phyloP scores from a whole-genome alignment of 64 coral and sea anemone species.

The Stylophora pistillata region DNA sequence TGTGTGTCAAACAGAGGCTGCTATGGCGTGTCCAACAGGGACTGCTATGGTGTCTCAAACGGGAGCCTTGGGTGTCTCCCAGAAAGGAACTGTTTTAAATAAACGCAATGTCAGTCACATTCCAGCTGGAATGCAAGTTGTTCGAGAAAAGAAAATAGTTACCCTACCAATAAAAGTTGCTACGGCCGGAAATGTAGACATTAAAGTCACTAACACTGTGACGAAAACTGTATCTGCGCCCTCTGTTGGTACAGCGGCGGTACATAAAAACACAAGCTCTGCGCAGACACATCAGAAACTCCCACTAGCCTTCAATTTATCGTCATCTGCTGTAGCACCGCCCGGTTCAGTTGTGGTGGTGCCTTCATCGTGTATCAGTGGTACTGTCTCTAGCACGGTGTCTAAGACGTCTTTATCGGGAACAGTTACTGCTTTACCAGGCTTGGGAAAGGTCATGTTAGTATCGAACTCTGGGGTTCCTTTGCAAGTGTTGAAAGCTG shows the following conservation, averaged over 20 bases:
- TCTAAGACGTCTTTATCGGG: conserved; percentile 10
- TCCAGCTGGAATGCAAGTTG: background rate
- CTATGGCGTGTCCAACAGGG: background rate
- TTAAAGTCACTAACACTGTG: background rate
- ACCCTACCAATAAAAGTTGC: background rate
- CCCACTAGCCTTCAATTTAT: background rate
- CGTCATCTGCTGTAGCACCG: background rate
- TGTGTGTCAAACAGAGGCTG: background rate
- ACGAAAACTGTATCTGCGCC: background rate
- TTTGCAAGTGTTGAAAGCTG: conserved; percentile 5
- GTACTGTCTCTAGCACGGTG: background rate
- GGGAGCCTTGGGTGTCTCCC: background rate
- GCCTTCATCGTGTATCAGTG: background rate
- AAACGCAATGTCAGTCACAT: background rate
- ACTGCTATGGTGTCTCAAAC: background rate
- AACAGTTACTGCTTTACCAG: background rate
- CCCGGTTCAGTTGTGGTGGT: background rate
- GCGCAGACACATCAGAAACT: background rate
- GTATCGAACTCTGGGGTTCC: conserved; percentile 27
- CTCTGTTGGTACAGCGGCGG: background rate
- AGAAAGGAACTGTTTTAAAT: background rate
- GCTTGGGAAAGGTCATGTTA: conserved; percentile 37
- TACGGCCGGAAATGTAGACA: background rate
- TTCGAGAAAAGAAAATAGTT: background rate
- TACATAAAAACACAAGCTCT: background rate